Conservation (phyloP, 2,888 invertebrate genomes). For the Didymodactylos carnosus region DNA sequence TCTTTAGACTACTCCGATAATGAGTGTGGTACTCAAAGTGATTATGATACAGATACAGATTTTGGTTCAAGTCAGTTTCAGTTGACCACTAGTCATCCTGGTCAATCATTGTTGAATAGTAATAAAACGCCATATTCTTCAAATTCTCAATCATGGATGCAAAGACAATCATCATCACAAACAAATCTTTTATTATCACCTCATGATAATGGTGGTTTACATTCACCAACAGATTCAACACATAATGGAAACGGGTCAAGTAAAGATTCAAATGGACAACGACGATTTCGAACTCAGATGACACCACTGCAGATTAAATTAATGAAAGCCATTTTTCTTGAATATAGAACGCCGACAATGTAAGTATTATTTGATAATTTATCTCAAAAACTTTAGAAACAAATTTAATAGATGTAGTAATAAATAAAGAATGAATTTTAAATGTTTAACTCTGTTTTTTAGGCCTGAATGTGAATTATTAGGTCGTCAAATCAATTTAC, state of each 20-base stretch:
- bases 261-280: background rate
- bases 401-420: too few species aligned
- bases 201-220: background rate
- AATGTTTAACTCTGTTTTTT: too few species aligned
- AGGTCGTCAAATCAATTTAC: conserved; percentile 73
- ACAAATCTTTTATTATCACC: background rate
- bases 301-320: conserved; percentile 60
- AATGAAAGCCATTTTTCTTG: conserved; percentile 76
- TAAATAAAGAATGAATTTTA: too few species aligned
- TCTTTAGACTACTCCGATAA: too few species aligned
- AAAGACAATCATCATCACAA: background rate
- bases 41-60: too few species aligned
- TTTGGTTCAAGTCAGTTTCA: too few species aligned
- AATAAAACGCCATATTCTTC: background rate
- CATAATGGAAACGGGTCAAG: background rate
- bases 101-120: too few species aligned
- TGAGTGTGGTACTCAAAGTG: too few species aligned
- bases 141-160: background rate
- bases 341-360: conserved; percentile 94
- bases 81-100: too few species aligned
- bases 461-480: conserved; percentile 66
- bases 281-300: conserved; percentile 60
- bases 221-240: background rate
- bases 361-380: too few species aligned
- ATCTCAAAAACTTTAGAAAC: too few species aligned